Evolutionary conservation across 2,888 invertebrate species (phyloP).

Genomic region (Parascotia fuliginaria): DNA sequence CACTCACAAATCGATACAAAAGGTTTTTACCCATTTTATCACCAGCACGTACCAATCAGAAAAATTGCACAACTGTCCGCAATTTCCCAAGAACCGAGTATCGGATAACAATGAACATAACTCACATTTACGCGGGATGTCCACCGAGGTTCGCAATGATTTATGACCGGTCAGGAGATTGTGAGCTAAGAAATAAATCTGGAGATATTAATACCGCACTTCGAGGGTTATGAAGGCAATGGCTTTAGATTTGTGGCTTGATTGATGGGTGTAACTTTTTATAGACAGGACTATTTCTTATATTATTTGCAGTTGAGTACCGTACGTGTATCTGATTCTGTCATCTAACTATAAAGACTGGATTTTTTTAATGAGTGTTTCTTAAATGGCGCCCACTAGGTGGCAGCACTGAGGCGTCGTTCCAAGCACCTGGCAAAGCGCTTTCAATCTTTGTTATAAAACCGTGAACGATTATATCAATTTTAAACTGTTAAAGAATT

Average conservation of each 20-base stretch:
- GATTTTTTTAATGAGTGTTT: too few species aligned
- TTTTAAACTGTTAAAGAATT: too few species aligned
- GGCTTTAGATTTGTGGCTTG: conserved; percentile 23
- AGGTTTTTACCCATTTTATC: background rate
- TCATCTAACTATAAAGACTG: too few species aligned
- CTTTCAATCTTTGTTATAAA: too few species aligned
- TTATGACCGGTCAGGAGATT: conserved; percentile 66
- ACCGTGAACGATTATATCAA: too few species aligned
- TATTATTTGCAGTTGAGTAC: background rate
- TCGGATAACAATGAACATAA: conserved; percentile 70
- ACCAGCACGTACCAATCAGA: conserved; percentile 27
- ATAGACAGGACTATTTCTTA: background rate
- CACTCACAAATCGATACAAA: background rate
- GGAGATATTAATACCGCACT: conserved; percentile 58
- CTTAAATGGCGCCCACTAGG: too few species aligned
- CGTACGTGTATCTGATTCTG: too few species aligned
- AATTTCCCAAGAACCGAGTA: conserved; percentile 44
- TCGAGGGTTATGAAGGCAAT: conserved; percentile 42
- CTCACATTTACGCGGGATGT: conserved; percentile 64
- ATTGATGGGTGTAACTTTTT: conserved; percentile 16
- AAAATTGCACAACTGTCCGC: conserved; percentile 25
- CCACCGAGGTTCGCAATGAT: conserved; percentile 56
- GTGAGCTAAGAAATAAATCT: conserved; percentile 67
- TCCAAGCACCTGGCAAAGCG: too few species aligned
- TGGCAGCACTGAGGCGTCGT: too few species aligned